phyloP scores from a whole-genome alignment of 2,888 invertebrate genomes.

The Euclidia mi region DNA sequence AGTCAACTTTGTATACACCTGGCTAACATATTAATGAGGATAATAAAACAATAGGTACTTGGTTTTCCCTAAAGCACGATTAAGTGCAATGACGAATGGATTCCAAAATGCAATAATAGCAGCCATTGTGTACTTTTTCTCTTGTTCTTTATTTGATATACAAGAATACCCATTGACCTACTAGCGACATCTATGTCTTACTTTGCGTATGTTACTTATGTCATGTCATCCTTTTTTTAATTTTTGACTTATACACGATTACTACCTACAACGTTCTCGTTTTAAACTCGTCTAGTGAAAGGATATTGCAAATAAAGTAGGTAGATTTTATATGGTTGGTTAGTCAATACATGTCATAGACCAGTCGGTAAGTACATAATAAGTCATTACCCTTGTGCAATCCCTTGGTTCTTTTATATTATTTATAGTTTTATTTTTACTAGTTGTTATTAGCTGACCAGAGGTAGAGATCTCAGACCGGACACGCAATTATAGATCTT shows the following conservation, averaged over 20 bases:
- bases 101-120: too few relatives aligned
- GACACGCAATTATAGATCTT: slow-evolving; percentile 32
- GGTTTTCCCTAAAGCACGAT: too few relatives aligned
- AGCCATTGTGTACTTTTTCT: too few relatives aligned
- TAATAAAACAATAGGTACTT: too few relatives aligned
- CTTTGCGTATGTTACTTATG: too few relatives aligned
- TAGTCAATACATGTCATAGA: slow-evolving; percentile 48
- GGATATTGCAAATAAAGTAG: slow-evolving; percentile 59
- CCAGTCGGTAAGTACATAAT: slow-evolving; percentile 52
- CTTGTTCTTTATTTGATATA: too few relatives aligned
- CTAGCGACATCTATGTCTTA: too few relatives aligned
- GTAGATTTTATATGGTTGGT: slow-evolving; percentile 71
- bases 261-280: slow-evolving; percentile 27
- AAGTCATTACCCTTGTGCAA: slow-evolving; percentile 62
- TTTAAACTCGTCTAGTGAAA: slow-evolving; percentile 22
- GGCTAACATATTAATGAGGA: too few relatives aligned
- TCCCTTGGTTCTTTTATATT: slow-evolving; percentile 59
- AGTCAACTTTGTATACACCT: too few relatives aligned
- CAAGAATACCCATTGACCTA: too few relatives aligned
- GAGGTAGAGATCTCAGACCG: slow-evolving; percentile 59
- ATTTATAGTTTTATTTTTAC: slow-evolving; percentile 51
- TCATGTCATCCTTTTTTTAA: too few relatives aligned
- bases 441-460: slow-evolving; percentile 50
- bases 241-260: slow-evolving; percentile 23
- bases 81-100: too few relatives aligned